These are phyloP conservation scores for Ectemnius lituratus DNA, from an alignment of 2,888 invertebrate species.

Conservation along the genomic window DNA sequence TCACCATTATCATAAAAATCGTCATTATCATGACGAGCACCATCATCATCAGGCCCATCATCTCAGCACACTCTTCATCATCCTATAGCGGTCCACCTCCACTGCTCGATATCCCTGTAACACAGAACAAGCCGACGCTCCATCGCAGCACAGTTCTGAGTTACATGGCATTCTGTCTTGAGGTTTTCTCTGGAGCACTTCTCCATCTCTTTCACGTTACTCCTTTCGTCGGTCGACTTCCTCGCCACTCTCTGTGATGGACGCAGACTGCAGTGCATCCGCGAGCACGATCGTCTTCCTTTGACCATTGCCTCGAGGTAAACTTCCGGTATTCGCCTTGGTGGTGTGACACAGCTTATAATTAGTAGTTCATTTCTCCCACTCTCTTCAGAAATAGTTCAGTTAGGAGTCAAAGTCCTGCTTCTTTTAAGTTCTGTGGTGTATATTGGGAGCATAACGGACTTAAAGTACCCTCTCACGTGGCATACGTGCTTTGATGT, in stretches of 20 bases:
- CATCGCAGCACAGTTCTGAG: constrained; percentile 42
- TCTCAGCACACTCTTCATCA: constrained; percentile 16
- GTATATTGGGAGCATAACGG: too few species aligned
- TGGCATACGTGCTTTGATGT: too few species aligned
- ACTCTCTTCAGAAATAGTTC: too few species aligned
- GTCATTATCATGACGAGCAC: constrained; percentile 42
- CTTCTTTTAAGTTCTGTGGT: too few species aligned
- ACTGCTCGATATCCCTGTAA: constrained; percentile 41
- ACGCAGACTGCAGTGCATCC: constrained; percentile 32
- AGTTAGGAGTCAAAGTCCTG: too few species aligned
- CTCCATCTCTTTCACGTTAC: constrained; percentile 35
- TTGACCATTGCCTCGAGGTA: constrained; percentile 47
- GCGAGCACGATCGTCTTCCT: constrained; percentile 34
- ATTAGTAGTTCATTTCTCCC: background rate
- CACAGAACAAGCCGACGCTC: constrained; percentile 39
- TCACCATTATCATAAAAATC: constrained; percentile 20
- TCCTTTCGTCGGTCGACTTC: constrained; percentile 10
- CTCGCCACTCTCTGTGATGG: constrained; percentile 30
- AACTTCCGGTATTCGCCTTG: constrained; percentile 15
- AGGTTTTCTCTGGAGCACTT: constrained; percentile 56
- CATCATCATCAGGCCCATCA: constrained; percentile 29
- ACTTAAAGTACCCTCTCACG: too few species aligned
- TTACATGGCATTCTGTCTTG: constrained; percentile 60
- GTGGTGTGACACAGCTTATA: background rate
- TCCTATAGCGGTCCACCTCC: constrained; percentile 23